These are phyloP conservation scores for Pocillopora grandis DNA, from an alignment of 92 coral and sea anemone species.

Conservation along the genomic window DNA sequence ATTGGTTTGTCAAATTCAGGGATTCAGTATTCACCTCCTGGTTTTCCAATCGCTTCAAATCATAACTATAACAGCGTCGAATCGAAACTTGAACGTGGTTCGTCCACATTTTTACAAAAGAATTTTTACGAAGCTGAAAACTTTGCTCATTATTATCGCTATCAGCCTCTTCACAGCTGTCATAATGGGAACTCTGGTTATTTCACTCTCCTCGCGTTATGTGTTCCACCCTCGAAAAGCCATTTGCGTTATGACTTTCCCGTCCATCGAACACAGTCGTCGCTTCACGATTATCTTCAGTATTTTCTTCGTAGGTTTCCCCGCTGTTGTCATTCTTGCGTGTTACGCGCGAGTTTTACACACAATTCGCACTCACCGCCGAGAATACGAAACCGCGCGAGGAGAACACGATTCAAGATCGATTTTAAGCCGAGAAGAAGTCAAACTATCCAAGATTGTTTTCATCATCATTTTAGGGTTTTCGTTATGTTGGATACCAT, in stretches of 20 bases:
- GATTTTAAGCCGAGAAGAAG: conserved; percentile 72
- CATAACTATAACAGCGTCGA: conserved; percentile 74
- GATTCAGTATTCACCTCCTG: conserved; percentile 62
- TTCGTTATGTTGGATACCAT: conserved; percentile 79
- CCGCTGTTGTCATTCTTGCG: conserved; percentile 57
- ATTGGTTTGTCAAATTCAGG: conserved; percentile 79
- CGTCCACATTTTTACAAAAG: conserved; percentile 65
- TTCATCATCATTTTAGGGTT: conserved; percentile 77
- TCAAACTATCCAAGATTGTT: conserved; percentile 72
- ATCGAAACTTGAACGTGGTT: conserved; percentile 73
- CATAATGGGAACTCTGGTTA: conserved; percentile 58
- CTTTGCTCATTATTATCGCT: conserved; percentile 54
- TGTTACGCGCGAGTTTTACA: conserved; percentile 70
- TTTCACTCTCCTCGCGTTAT: conserved; percentile 49
- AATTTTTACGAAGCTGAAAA: conserved; percentile 61
- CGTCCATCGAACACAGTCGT: conserved; percentile 35
- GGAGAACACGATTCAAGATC: conserved; percentile 72
- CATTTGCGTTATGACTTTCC: conserved; percentile 70
- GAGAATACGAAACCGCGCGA: conserved; percentile 64
- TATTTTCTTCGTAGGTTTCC: conserved; percentile 64
- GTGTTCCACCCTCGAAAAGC: conserved; percentile 84
- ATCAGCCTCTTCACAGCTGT: conserved; percentile 55
- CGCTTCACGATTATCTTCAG: conserved; percentile 61
- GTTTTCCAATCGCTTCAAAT: conserved; percentile 84
- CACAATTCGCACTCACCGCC: conserved; percentile 62